Evolutionary conservation across 2,888 invertebrate genomes (phyloP).

Genomic region (Chymomyza caudatula): DNA sequence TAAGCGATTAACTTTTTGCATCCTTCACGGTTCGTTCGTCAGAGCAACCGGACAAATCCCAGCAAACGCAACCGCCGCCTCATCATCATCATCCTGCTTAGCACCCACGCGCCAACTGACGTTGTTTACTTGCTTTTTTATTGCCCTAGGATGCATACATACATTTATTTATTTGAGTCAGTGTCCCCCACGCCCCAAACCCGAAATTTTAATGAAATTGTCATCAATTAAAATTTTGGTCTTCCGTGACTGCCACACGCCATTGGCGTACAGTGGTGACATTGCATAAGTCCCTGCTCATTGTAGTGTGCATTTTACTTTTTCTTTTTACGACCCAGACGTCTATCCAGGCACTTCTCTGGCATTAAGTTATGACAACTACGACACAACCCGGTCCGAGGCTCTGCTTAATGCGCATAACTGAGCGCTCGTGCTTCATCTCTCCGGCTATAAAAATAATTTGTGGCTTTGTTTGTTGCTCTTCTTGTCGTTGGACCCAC

Average conservation of each 20-base stretch:
- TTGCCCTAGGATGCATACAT: conserved; percentile 37
- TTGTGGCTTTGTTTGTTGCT: conserved; percentile 54
- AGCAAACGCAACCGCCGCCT: conserved; percentile 17
- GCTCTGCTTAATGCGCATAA: conserved; percentile 49
- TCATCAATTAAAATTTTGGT: conserved; percentile 75
- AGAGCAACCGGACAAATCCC: conserved; percentile 12
- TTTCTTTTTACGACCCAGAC: conserved; percentile 55
- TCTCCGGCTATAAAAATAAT: conserved; percentile 68
- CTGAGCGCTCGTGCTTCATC: conserved; percentile 49
- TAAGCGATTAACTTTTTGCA: conserved; percentile 74
- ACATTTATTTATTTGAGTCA: conserved; percentile 39
- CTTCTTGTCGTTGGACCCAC: conserved; percentile 8
- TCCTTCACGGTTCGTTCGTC: conserved; percentile 60
- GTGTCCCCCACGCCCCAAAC: neutral
- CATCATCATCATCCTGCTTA: conserved; percentile 25
- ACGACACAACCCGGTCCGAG: neutral
- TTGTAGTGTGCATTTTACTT: conserved; percentile 20
- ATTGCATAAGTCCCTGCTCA: conserved; percentile 42
- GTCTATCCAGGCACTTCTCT: conserved; percentile 38
- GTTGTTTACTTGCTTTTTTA: conserved; percentile 53
- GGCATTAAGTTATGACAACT: conserved; percentile 52
- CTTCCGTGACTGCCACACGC: conserved; percentile 44
- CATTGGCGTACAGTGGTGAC: conserved; percentile 11
- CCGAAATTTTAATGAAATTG: conserved; percentile 74
- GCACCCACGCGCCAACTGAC: conserved; percentile 43